These are phyloP conservation scores for Microtus pennsylvanicus DNA, from an alignment of 2,113 vertebrate species.

Conservation along the genomic window DNA sequence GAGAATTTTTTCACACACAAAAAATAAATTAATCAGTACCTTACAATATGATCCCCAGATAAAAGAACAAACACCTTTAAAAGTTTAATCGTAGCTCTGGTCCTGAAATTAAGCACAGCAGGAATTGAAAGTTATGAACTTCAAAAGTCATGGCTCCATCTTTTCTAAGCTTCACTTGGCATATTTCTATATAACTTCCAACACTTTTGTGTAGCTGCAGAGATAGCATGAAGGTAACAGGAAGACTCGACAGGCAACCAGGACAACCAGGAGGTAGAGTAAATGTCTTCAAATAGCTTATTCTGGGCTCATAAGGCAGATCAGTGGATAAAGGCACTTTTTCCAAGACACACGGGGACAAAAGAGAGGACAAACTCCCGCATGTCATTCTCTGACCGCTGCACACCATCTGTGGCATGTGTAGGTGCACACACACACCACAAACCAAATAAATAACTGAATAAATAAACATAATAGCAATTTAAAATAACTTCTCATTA, in stretches of 20 bases:
- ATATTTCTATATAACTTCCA: slow-evolving; percentile 39
- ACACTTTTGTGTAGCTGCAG: slow-evolving; percentile 37
- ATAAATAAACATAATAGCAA: background rate
- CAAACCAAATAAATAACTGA: background rate
- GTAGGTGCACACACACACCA: background rate
- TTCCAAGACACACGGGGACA: background rate
- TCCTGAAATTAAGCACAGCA: slow-evolving; percentile 69
- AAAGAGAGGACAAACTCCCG: background rate
- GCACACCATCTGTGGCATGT: background rate
- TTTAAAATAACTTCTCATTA: slow-evolving; percentile 54
- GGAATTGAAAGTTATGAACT: slow-evolving; percentile 13
- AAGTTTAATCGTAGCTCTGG: slow-evolving; percentile 32
- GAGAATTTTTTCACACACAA: background rate
- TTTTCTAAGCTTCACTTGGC: slow-evolving; percentile 50
- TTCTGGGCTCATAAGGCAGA: background rate
- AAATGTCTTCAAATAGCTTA: slow-evolving; percentile 8
- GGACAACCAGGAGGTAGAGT: slow-evolving; percentile 41
- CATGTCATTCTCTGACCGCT: background rate
- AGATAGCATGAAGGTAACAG: background rate
- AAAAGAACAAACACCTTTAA: slow-evolving; percentile 16
- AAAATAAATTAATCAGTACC: slow-evolving; percentile 10
- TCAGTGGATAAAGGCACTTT: too few species aligned
- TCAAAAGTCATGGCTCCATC: slow-evolving; percentile 16
- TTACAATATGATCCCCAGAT: background rate
- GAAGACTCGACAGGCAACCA: slow-evolving; percentile 41